phyloP scores from a whole-genome alignment of 2,113 vertebrate genomes.

The Galemys pyrenaicus region DNA sequence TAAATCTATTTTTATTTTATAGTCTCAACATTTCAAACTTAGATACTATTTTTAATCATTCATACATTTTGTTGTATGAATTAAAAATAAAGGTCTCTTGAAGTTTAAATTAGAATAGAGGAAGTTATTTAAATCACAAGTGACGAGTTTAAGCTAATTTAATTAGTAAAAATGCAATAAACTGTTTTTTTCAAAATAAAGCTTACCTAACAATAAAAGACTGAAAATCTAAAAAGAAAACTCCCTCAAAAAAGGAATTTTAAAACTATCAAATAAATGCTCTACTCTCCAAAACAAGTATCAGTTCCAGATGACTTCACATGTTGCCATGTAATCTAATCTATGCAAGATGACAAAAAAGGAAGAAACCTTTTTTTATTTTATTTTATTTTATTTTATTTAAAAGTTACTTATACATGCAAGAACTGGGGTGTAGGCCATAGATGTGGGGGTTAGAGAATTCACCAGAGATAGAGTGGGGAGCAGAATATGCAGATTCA shows the following conservation, averaged over 20 bases:
- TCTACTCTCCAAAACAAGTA: not conserved
- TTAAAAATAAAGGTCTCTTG: not conserved
- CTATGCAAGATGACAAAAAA: not conserved
- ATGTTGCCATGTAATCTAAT: not conserved
- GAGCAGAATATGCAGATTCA: too few relatives aligned
- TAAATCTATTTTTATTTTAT: not conserved
- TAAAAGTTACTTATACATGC: too few relatives aligned
- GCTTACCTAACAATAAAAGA: not conserved
- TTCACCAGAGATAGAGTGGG: too few relatives aligned
- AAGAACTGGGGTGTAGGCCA: too few relatives aligned
- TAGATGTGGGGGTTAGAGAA: too few relatives aligned
- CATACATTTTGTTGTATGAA: not conserved
- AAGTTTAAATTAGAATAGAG: not conserved
- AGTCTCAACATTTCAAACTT: slow-evolving; percentile 4
- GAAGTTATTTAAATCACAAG: not conserved
- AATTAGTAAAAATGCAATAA: not conserved
- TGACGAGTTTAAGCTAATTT: not conserved
- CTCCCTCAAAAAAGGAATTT: not conserved
- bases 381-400: too few relatives aligned
- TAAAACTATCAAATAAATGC: not conserved
- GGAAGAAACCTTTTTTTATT: not conserved
- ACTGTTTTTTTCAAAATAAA: not conserved
- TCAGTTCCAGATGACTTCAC: not conserved
- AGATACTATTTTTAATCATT: slow-evolving; percentile 36
- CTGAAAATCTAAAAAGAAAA: not conserved